Evolutionary conservation across 2,113 vertebrate species (phyloP), one percentile per base, ranked within the genome.

Genomic region (Platysternon megacephalum): DNA sequence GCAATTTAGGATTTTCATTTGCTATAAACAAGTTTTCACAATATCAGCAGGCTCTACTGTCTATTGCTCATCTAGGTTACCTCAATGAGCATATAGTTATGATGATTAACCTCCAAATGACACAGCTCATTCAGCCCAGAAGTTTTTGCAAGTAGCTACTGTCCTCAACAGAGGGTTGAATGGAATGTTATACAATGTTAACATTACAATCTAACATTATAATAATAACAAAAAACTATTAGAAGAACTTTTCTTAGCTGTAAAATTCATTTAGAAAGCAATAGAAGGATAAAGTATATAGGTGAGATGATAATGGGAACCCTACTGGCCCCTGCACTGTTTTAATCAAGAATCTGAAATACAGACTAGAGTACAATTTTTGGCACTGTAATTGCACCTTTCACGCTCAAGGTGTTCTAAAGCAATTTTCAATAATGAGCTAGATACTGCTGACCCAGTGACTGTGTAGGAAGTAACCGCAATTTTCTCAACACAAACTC

Each of bases 301-400:
- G 91, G 94, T 95, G 95, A 94, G 91, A 61, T 94, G 84, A 90
- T 97, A 97, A 96, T 93, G 93, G 78, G 87, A 82, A 90, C 87
- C 55, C 82, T 1, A 48, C 91, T 96, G 90, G 85, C 65, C 88
- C 35, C 93, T 96, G 93, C 39, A 72, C 80, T 86, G 55, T 95
- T 96, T 95, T 93, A 96, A 96, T 87, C 91, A 94, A 91, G 94
- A 91, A 94, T 94, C 83, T 95, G 90, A 96, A 93, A 95, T 82
- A 88, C 90, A 94, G 91, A 84, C 86, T 89, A 29, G 86, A 89
- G 88, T 76, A 94, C 61, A 81, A 96, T 91, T 94, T 91, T 94
- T 96, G 95, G 90, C 96, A 89, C 42, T 90, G 35, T 94, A 96
- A 97, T 96, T 95, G 81, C 72, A 94, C 88, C 93, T 95, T 96